Percentiles rank a stretch among this genome's conserved stretches.
Evolutionary conservation across 2,113 vertebrate species (phyloP).

Genomic region (Trichomycterus rosablanca): DNA sequence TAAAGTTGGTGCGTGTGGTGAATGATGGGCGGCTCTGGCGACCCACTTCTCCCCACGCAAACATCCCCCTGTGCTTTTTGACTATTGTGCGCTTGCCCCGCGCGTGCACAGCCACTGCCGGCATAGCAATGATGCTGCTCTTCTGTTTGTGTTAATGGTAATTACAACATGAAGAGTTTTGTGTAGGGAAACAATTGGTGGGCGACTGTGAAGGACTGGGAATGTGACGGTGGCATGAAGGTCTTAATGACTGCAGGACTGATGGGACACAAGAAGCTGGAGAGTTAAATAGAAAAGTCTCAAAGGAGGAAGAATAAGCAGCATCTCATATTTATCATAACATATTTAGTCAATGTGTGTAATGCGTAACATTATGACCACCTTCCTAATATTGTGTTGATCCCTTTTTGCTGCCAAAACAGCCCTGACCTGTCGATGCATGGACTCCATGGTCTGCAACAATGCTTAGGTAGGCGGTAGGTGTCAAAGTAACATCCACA

Average conservation of each 20-base stretch:
- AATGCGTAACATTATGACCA: too few species aligned
- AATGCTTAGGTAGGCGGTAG: too few species aligned
- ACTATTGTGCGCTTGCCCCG: constrained; percentile 85
- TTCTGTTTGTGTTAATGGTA: constrained; percentile 87
- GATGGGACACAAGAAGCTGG: constrained; percentile 25
- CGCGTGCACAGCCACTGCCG: constrained; percentile 75
- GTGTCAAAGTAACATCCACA: too few species aligned
- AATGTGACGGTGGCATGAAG: constrained; percentile 31
- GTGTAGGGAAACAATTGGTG: constrained; percentile 84
- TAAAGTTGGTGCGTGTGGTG: constrained; percentile 89
- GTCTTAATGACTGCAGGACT: constrained; percentile 43
- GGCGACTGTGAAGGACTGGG: constrained; percentile 72
- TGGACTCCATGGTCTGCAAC: too few species aligned
- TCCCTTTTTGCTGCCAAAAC: too few species aligned
- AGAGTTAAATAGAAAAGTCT: constrained; percentile 36
- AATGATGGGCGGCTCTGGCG: constrained; percentile 85
- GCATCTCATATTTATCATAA: constrained; percentile 14
- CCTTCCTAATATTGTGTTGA: too few species aligned
- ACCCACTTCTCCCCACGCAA: constrained; percentile 77
- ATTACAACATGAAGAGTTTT: constrained; percentile 95
- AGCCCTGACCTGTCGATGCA: too few species aligned
- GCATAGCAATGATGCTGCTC: constrained; percentile 93
- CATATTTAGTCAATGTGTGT: background rate
- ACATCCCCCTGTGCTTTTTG: constrained; percentile 78
- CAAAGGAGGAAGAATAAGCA: constrained; percentile 4